Evolutionary conservation across 2,113 vertebrate species (phyloP), one percentile per base, ranked within the genome.

Genomic region (Dryoscopus gambensis): DNA sequence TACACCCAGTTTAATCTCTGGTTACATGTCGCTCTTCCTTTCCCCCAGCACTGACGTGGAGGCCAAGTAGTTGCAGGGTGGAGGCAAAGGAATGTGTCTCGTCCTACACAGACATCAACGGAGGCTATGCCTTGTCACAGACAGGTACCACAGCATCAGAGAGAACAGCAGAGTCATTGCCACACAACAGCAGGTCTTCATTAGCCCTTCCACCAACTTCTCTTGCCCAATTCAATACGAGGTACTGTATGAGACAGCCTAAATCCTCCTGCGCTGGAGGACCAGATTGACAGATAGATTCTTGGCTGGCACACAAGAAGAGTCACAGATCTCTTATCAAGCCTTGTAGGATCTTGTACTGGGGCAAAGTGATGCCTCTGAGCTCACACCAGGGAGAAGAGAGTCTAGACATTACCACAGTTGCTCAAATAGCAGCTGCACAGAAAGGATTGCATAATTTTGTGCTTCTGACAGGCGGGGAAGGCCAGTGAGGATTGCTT

Each of bases 41-140:
- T 86, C 7, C 20, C 5, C 14, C 14, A 49, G 5, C 0, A 2
- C 11, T 22, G 56, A 24, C 24, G 5, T 5, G 56, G 28, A 25
- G 37, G n/a, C 62, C 46, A 81, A 18, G 47, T 5, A n/a, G 46
- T 9, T 44, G n/a, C 24, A 81, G 37, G 0, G 6, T 62, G n/a
- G 40, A 65, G 19, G 17, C 11, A 40, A 78, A 81, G 24, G 44
- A 47, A 15, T 19, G 22, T 65, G 77, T 70, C 19, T n/a, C 17
- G 22, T 49, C 9, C 22, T 9, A 17, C 11, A 7, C 13, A 11
- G 28, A 24, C 42, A 25, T 25, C 24, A 30, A 0, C 1, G 2
- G 87, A 13, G 9, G 24, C 16, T 60, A 33, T 70, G 13, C 11
- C 5, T 67, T 55, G 39, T 62, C 47, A 55, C 15, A 62, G 44